These are phyloP conservation scores for Diogma glabrata DNA, from an alignment of 2,888 invertebrate genomes.

Conservation along the genomic window DNA sequence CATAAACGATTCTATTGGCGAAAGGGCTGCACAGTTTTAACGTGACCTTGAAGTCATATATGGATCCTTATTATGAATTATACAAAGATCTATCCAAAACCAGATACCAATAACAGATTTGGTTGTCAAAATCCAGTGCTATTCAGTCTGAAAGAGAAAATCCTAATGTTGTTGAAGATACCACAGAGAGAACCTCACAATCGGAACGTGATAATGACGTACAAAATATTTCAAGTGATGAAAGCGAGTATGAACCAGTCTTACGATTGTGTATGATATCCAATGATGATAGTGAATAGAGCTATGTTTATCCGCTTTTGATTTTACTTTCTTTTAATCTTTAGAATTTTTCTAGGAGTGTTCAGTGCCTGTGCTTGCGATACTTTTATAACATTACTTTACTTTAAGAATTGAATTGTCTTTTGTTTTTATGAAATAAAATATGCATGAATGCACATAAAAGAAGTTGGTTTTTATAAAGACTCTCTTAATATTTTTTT, in stretches of 20 bases:
- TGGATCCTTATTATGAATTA: no score
- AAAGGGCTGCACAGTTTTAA: no score
- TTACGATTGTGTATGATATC: background rate
- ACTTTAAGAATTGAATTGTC: slow-evolving; percentile 1
- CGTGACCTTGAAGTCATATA: no score
- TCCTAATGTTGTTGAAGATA: slow-evolving; percentile 7
- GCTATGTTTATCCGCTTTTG: background rate
- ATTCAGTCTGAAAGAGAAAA: background rate
- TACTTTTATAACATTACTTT: background rate
- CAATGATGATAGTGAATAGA: background rate
- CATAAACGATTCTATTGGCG: no score
- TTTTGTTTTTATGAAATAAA: slow-evolving; percentile 7
- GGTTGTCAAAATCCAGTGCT: slow-evolving; percentile 1
- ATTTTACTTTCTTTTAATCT: background rate
- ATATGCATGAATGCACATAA: background rate
- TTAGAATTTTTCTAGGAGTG: background rate
- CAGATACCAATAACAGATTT: background rate
- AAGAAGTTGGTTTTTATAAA: background rate
- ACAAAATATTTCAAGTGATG: slow-evolving; percentile 1
- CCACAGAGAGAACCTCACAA: slow-evolving; percentile 10
- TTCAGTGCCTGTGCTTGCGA: background rate
- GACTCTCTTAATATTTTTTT: background rate
- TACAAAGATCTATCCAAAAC: no score
- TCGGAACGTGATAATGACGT: slow-evolving; percentile 10
- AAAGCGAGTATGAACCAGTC: background rate